Conservation (phyloP, 2,888 invertebrate species). For the Anoplius nigerrimus region DNA sequence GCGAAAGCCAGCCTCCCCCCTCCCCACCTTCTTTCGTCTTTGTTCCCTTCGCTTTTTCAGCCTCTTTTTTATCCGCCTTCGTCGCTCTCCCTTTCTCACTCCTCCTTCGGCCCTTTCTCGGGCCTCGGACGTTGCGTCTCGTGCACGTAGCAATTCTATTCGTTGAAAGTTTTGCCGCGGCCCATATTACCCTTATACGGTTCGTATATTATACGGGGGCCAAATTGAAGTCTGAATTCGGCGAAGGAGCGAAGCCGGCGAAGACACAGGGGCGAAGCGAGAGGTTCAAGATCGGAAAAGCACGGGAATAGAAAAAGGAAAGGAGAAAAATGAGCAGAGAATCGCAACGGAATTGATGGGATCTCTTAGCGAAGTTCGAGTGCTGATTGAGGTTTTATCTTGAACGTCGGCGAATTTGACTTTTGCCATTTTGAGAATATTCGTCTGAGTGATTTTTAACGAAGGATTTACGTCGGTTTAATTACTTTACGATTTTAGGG, state of each 20-base stretch:
- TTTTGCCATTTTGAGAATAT: no score
- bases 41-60: background rate
- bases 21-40: background rate
- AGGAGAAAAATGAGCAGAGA: background rate
- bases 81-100: conserved; percentile 1
- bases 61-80: background rate
- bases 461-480: no score
- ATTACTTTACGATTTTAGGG: no score
- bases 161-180: conserved; percentile 18
- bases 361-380: no score
- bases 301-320: background rate
- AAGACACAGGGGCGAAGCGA: background rate
- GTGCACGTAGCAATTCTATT: conserved; percentile 35
- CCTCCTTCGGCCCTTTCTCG: conserved; percentile 4
- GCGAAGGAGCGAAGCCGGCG: background rate
- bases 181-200: conserved; percentile 21
- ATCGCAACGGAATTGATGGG: no score
- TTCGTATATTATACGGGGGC: conserved; percentile 11
- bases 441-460: no score
- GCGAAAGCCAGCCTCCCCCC: background rate
- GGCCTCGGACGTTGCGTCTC: conserved; percentile 17
- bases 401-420: no score
- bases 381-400: no score
- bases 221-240: conserved; percentile 34
- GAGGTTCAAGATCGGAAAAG: background rate